Base-by-base conservation (phyloP, 1,140 invertebrate species). In the Zaprionus capensis region DNA sequence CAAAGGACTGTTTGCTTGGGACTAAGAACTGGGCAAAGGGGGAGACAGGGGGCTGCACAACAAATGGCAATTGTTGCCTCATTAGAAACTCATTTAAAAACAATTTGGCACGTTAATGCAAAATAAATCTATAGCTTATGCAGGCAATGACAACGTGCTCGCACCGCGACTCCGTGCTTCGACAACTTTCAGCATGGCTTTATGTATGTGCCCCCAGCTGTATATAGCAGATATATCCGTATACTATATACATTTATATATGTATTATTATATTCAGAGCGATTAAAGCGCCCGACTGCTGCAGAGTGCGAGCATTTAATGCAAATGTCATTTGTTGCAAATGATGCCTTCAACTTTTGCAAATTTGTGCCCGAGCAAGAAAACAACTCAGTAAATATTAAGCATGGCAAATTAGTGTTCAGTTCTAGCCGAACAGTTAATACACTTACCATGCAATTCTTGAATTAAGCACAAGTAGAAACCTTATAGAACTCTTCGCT, bases 11-110 rank as follows among this genome's bases (percentile, higher is more conserved):
- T 46, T 46, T 17, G 20, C 41, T 46, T 2, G 41, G 41, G 41
- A 46, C 41, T 17, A 17, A 46, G 41, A 46, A 46, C n/a, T 46
- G 41, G 7, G 15, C 7, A 46, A 17, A 64, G 31, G 4, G 12
- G 11, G 15, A 22, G 26, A 20, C 15, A 22, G 9, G 51, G 20
- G 20, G 44, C 11, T 49, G 31, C n/a, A 41, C 51, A 56, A 67
- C 61, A 77, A 83, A 56, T 63, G 67, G 71, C 86, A 90, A 90
- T 91, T 90, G 86, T 82, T 91, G 82, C 76, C 85, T 90, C 85
- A 91, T 90, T 90, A 90, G 85, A 90, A 90, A 91, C 85, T 90
- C 85, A 90, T 90, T 90, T 90, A 90, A 91, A 90, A 90, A 90
- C 85, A 90, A 90, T 90, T 90, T 90, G 86, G 85, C 82, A 91